Evolutionary conservation across 2,797 vertebrate genomes (phyloP).

Genomic region (Eulemur albifrons): DNA sequence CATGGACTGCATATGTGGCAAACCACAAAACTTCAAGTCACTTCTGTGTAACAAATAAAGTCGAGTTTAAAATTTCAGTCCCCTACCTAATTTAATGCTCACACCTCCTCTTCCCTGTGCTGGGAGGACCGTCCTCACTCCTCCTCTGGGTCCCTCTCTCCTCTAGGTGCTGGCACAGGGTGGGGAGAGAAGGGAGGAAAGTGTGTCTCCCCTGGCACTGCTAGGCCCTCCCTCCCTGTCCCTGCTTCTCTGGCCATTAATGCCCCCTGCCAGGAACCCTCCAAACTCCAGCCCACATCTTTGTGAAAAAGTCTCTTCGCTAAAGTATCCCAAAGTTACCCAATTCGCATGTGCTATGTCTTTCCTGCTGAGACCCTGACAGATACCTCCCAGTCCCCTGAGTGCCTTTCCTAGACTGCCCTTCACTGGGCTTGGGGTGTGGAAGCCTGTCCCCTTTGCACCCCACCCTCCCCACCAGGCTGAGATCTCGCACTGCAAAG

Average conservation of each 20-base stretch:
- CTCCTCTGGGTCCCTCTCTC: background rate
- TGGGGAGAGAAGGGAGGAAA: background rate
- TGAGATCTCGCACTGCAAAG: background rate
- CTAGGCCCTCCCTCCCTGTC: background rate
- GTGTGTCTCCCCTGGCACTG: background rate
- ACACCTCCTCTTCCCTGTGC: background rate
- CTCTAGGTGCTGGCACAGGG: background rate
- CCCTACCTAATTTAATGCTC: background rate
- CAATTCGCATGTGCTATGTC: background rate
- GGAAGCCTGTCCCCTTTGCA: background rate
- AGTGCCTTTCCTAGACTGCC: background rate
- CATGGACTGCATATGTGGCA: background rate
- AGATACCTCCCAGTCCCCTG: background rate
- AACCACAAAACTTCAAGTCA: slow-evolving; percentile 22
- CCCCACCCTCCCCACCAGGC: no score
- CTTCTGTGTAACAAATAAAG: slow-evolving; percentile 20
- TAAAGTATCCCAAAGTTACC: background rate
- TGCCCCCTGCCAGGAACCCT: background rate
- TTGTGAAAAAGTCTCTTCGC: background rate
- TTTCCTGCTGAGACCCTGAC: background rate
- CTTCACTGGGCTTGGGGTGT: background rate
- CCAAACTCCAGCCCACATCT: background rate
- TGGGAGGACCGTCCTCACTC: background rate
- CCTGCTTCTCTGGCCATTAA: background rate
- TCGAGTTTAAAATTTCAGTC: background rate